phyloP scores from a whole-genome alignment of 2,888 invertebrate genomes.

The Thera obeliscata region DNA sequence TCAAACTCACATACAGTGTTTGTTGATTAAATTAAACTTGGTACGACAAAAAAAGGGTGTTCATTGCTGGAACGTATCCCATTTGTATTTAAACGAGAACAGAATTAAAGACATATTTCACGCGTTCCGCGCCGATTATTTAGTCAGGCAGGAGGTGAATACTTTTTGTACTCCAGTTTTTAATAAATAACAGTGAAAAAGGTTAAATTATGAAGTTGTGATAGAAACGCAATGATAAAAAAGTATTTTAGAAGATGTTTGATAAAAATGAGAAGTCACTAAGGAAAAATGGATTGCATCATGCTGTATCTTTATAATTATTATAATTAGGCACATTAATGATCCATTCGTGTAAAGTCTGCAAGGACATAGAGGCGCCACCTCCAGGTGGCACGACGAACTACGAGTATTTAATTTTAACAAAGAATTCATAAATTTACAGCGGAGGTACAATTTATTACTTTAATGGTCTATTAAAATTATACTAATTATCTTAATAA shows the following conservation, averaged over 20 bases:
- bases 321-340: slow-evolving; percentile 9
- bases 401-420: not conserved
- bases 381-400: slow-evolving; percentile 55
- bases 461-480: not conserved
- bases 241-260: not conserved
- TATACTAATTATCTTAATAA: too few species aligned
- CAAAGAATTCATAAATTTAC: not conserved
- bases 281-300: not conserved
- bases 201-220: too few species aligned
- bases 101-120: slow-evolving; percentile 46
- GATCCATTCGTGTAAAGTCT: slow-evolving; percentile 30
- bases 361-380: slow-evolving; percentile 51
- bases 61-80: slow-evolving; percentile 44
- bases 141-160: not conserved
- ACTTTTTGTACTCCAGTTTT: not conserved
- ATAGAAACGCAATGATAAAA: too few species aligned
- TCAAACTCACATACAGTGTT: not conserved
- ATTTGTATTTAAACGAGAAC: slow-evolving; percentile 44
- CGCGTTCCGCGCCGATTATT: slow-evolving; percentile 12
- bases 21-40: slow-evolving; percentile 60
- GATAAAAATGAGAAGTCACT: not conserved
- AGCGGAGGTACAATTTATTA: not conserved
- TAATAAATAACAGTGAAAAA: too few species aligned
- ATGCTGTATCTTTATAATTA: too few species aligned
- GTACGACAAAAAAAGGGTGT: slow-evolving; percentile 57